Evolutionary conservation across 2,888 invertebrate genomes (phyloP).

Genomic region (Pilophorus perplexus): DNA sequence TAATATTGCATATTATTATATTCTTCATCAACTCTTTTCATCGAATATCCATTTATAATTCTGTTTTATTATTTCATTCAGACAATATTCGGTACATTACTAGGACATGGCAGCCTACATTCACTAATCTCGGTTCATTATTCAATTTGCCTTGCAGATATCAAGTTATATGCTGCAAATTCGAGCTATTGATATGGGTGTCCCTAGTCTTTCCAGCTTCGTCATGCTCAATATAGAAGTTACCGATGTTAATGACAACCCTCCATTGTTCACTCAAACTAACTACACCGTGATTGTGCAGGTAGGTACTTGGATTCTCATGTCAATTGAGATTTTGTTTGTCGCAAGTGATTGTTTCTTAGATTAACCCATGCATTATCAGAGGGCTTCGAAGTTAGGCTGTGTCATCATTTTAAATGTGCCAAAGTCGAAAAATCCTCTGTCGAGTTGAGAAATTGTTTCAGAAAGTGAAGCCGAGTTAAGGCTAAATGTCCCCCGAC

Average conservation of each 20-base stretch:
- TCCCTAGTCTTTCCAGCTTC: constrained; percentile 70
- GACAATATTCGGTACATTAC: neutral
- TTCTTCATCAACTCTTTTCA: neutral
- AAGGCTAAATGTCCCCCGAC: too few species aligned
- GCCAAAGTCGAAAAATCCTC: too few species aligned
- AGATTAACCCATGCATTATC: too few species aligned
- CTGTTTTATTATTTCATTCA: neutral
- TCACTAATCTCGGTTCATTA: too few species aligned
- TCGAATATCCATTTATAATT: too few species aligned
- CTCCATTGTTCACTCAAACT: constrained; percentile 73
- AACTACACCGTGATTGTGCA: constrained; percentile 78
- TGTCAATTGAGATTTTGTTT: neutral
- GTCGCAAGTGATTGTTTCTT: neutral
- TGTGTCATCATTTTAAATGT: too few species aligned
- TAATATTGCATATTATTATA: neutral
- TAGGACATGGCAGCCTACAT: too few species aligned
- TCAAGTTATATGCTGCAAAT: constrained; percentile 73
- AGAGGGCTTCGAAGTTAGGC: too few species aligned
- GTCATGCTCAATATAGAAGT: constrained; percentile 76
- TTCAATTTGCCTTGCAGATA: constrained; percentile 51
- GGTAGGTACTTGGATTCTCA: constrained; percentile 51
- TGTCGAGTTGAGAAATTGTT: too few species aligned
- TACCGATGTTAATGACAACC: constrained; percentile 88
- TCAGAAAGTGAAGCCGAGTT: too few species aligned
- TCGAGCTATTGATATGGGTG: constrained; percentile 77